A percentile compares a stretch with the other conserved stretches of the same genome.
phyloP scores from a whole-genome alignment of 2,888 invertebrate species.

The Hemaris fuciformis region DNA sequence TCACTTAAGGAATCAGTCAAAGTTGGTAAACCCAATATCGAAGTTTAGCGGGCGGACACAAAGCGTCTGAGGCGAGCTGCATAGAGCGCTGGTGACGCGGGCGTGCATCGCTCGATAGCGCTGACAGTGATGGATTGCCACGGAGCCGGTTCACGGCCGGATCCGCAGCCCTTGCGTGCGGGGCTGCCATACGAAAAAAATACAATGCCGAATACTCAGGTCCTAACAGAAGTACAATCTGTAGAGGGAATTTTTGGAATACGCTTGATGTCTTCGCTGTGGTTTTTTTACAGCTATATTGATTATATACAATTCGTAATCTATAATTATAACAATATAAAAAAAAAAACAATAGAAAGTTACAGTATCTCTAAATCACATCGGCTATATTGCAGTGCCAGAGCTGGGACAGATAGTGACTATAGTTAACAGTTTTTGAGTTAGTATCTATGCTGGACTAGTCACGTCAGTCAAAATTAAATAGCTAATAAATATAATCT shows the following conservation, averaged over 20 bases:
- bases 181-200: constrained; percentile 13
- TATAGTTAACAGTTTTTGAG: too few species aligned
- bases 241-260: background rate
- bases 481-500: too few species aligned
- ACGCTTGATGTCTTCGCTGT: background rate
- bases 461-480: too few species aligned
- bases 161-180: constrained; percentile 34
- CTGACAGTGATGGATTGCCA: constrained; percentile 73
- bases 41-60: constrained; percentile 60
- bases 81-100: constrained; percentile 45
- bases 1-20: constrained; percentile 65
- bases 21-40: constrained; percentile 76
- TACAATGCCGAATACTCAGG: constrained; percentile 2
- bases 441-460: too few species aligned
- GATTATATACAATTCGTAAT: too few species aligned
- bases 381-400: too few species aligned
- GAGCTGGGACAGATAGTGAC: too few species aligned
- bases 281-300: too few species aligned
- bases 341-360: too few species aligned
- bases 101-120: constrained; percentile 75
- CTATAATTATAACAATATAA: too few species aligned
- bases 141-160: constrained; percentile 65
- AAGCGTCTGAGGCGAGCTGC: constrained; percentile 39
- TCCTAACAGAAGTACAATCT: background rate
- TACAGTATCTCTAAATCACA: too few species aligned